phyloP scores from a whole-genome alignment of 2,888 invertebrate genomes.

The Dryocosmus kuriphilus region DNA sequence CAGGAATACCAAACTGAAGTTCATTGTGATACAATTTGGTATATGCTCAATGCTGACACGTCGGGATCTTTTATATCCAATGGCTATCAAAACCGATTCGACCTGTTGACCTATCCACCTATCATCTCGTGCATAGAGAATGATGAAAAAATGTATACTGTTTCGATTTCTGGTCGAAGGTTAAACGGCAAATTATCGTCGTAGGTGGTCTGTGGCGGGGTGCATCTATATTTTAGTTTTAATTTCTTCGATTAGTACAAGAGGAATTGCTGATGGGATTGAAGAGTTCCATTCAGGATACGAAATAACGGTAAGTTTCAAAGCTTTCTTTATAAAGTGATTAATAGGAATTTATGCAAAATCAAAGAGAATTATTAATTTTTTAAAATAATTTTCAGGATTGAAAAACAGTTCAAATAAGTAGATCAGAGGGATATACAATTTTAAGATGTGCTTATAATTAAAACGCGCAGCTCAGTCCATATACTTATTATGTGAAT shows the following conservation, averaged over 20 bases:
- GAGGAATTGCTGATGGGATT: not conserved
- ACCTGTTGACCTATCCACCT: constrained; percentile 65
- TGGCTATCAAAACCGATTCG: constrained; percentile 69
- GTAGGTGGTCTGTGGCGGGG: not conserved
- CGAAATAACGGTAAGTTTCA: not conserved
- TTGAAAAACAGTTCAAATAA: no score
- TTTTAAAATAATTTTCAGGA: no score
- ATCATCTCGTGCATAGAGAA: constrained; percentile 48
- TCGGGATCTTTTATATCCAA: constrained; percentile 72
- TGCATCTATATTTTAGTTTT: not conserved
- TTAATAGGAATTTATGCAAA: not conserved
- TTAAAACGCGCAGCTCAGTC: no score
- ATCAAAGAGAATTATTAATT: no score
- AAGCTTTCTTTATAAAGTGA: not conserved
- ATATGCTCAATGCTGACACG: constrained; percentile 59
- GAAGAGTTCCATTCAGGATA: not conserved
- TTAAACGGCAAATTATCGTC: constrained; percentile 46
- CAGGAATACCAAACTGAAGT: constrained; percentile 70
- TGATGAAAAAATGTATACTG: constrained; percentile 56
- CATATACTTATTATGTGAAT: no score
- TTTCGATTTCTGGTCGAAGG: constrained; percentile 61
- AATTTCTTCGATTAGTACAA: not conserved
- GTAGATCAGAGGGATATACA: no score
- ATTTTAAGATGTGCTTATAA: no score
- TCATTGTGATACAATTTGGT: constrained; percentile 72